Evolutionary conservation across 2,888 invertebrate species (phyloP), one percentile per base, ranked within the genome.

Genomic region (Amiota minor): DNA sequence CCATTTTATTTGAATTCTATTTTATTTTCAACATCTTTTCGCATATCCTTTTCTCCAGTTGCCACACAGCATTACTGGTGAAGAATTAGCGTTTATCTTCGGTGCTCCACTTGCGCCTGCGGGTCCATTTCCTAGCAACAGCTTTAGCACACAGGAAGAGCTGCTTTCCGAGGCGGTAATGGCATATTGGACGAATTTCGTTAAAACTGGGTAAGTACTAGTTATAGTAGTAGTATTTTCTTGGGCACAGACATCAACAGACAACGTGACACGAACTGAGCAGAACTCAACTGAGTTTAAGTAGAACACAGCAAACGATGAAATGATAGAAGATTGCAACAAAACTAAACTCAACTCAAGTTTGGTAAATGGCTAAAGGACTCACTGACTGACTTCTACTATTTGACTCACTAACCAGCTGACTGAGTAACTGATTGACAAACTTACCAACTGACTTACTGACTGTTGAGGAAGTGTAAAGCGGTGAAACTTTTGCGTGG

Each of bases 171-270:
- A 97, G 91, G 93, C 94, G 47, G 92, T 97, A 82, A 97, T 97
- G 95, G 93, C 94, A 78, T 93, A 95, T 89, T 97, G 96, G 95
- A 94, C 95, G 75, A 97, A 97, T 90, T 97, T 97, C 85, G 96
- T 96, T 2, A 95, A 95, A 90, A 94, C 94, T 72, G 97, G 97
- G 97, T 97, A 91, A 92, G 93, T 89, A 74, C 49, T 35, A 35
- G 35, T 35, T 2, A 8, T 35, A 35, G 65, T 35, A 35, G 2
- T 23, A 23, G 35, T 35, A 35, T 35, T 35, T 35, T 35, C 35
- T 6, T 35, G 6, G 35, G 46, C 61, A 55, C 11, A 23, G 35
- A 56, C 46, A 59, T n/a, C 55, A 47, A 70, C 65, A 47, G n/a
- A 35, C 50, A 53, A 53, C 67, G 20, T 55, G 16, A 64, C 45